Evolutionary conservation across 2,113 vertebrate species (phyloP).

Genomic region (Saguinus midas): DNA sequence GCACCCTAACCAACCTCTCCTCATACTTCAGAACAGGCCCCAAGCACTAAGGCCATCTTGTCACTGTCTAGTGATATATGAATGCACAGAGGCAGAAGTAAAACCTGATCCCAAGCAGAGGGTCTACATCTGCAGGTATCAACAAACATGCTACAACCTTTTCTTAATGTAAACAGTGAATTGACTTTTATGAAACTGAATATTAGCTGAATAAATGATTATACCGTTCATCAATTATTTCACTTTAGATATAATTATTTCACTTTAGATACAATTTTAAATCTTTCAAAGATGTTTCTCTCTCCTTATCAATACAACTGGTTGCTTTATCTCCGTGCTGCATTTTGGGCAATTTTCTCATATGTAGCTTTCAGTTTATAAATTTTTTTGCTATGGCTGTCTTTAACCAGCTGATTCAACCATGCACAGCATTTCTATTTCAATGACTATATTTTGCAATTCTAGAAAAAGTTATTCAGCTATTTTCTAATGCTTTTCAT

Average conservation of each 20-base stretch:
- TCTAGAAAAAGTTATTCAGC: neutral
- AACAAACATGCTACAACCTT: neutral
- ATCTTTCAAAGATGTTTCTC: conserved; percentile 29
- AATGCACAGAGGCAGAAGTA: neutral
- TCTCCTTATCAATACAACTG: neutral
- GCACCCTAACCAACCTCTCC: neutral
- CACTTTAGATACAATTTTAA: neutral
- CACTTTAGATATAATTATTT: neutral
- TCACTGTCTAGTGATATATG: neutral
- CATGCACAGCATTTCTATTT: neutral
- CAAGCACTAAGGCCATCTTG: neutral
- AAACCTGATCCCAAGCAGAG: neutral
- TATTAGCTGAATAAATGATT: neutral
- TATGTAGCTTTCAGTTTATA: neutral
- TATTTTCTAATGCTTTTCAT: neutral
- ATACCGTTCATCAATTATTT: neutral
- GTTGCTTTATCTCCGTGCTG: neutral
- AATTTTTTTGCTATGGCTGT: conserved; percentile 1
- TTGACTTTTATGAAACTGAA: neutral
- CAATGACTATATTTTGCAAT: neutral
- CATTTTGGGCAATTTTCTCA: neutral
- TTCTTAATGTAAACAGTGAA: neutral
- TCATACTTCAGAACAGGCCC: neutral
- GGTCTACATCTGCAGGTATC: neutral
- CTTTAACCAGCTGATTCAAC: conserved; percentile 1